Base-by-base conservation (phyloP, 2,888 invertebrate species). In the Drosophila putrida region DNA sequence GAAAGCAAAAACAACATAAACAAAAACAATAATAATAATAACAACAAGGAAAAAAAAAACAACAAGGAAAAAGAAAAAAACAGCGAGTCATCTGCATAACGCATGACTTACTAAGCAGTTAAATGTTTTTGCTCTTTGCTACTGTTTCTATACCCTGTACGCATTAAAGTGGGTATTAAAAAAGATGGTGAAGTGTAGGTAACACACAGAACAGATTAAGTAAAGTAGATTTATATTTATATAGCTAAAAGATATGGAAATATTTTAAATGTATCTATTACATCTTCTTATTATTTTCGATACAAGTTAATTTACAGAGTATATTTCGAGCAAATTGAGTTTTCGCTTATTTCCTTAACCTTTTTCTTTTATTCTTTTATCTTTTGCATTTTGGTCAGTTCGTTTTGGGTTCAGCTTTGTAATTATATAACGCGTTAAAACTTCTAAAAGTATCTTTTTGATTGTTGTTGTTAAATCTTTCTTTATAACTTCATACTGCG, bases 81-180 rank as follows among this genome's bases (percentile, higher is more conserved):
- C 71, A 75, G 54, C 68, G 87, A 74, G 82, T 77, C 86, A 88
- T 85, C 87, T 80, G 80, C 83, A 80, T 86, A 88, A 80, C 80
- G 80, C 78, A 71, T 74, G 78, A 80, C 57, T 80, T 83, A 71
- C 64, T 80, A 67, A 77, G 72, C 41, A 72, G 49, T 58, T 74
- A 58, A 78, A 49, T 53, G 27, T 64, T 65, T 55, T 64, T 50
- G 36, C 47, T 36, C 31, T 60, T 57, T 54, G 75, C 78, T 57
- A 51, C 82, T 74, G 44, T 54, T 77, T 62, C 35, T 63, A 53
- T 55, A 60, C 74, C 55, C 74, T 68, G 10, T 57, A 9, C 1
- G 9, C 3, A n/a, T 0, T 6, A 6, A 8, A n/a, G 31, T 6
- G 20, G 8, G 35, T 49, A 35, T 6, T 0, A 33, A 15, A 2